Percentiles rank a stretch among this genome's conserved stretches.
Evolutionary conservation across 2,797 vertebrate genomes (phyloP).

Genomic region (Strix occidentalis): DNA sequence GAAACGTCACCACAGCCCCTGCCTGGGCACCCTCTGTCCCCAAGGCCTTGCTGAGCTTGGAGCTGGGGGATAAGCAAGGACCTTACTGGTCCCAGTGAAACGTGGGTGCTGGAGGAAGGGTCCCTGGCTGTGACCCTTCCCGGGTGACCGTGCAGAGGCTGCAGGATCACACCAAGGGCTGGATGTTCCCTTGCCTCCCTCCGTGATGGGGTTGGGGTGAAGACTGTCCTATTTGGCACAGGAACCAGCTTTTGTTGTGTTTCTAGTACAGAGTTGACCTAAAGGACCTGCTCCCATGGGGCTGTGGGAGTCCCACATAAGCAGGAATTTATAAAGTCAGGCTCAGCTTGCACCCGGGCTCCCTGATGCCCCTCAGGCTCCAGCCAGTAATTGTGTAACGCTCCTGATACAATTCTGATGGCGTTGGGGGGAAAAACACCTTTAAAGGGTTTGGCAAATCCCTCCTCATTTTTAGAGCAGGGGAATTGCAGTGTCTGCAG

Average conservation of each 20-base stretch:
- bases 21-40: not conserved
- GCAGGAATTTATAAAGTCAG: not conserved
- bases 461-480: not conserved
- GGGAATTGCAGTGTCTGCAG: not conserved
- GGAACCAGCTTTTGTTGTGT: not conserved
- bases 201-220: fast-evolving
- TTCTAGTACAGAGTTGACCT: no score
- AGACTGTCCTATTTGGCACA: not conserved
- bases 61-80: not conserved
- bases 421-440: fast-evolving
- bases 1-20: not conserved
- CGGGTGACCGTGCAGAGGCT: not conserved
- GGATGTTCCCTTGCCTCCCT: not conserved
- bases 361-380: not conserved
- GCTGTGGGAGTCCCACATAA: fast-evolving
- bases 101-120: not conserved
- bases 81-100: not conserved
- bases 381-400: fast-evolving
- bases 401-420: fast-evolving
- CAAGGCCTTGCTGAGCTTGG: not conserved
- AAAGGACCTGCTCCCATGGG: not conserved
- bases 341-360: not conserved
- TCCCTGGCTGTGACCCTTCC: no score
- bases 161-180: not conserved
- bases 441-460: not conserved